Evolutionary conservation across 2,888 invertebrate species (phyloP).

Genomic region (Eurois occulta): DNA sequence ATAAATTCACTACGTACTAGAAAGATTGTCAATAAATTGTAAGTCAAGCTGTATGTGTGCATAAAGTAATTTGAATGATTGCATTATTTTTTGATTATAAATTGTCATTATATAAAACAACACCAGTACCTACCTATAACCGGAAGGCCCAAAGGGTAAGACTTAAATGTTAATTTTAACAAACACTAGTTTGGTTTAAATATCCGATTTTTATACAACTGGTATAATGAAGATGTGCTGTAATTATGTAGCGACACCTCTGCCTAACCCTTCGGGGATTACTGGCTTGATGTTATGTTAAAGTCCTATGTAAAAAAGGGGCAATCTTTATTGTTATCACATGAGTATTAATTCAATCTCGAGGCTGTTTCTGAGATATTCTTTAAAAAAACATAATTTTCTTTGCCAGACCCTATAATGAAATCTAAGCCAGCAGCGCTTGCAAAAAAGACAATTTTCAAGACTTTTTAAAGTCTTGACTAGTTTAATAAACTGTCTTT

Average conservation of each 20-base stretch:
- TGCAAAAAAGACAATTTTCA: not conserved
- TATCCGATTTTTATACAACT: too few species aligned
- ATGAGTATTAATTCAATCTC: too few species aligned
- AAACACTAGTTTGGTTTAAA: not conserved
- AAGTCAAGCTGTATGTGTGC: not conserved
- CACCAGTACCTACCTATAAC: too few species aligned
- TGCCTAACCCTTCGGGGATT: too few species aligned
- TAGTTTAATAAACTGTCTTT: conserved; percentile 2
- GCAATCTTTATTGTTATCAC: too few species aligned
- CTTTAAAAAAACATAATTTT: not conserved
- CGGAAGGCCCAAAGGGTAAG: not conserved
- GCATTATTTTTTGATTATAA: not conserved
- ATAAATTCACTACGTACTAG: not conserved
- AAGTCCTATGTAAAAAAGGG: too few species aligned
- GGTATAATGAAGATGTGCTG: too few species aligned
- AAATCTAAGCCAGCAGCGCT: not conserved
- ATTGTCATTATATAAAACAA: too few species aligned
- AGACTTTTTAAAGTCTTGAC: not conserved
- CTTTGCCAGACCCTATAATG: not conserved
- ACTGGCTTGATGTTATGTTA: too few species aligned
- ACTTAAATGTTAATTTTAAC: not conserved
- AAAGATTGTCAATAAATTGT: not conserved
- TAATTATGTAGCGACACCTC: too few species aligned
- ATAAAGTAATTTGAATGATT: not conserved
- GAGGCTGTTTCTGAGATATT: not conserved